phyloP scores from a whole-genome alignment of 2,113 vertebrate species.

The Amblyopsis rosae region DNA sequence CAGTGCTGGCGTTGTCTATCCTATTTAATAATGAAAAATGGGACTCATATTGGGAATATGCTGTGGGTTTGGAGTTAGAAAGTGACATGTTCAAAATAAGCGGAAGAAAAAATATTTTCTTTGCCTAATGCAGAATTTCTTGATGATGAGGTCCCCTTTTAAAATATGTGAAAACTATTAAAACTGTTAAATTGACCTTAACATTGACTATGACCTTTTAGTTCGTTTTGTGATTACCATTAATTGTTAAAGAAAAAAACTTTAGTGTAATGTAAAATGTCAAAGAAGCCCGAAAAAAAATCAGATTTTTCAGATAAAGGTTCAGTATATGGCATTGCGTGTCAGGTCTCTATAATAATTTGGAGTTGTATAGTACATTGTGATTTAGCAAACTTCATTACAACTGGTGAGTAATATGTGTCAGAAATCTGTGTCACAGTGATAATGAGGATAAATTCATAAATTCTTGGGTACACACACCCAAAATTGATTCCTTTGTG shows the following conservation, averaged over 20 bases:
- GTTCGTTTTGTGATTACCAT: slow-evolving; percentile 32
- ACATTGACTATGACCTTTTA: slow-evolving; percentile 33
- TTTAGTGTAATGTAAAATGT: too few relatives aligned
- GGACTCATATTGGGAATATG: slow-evolving; percentile 34
- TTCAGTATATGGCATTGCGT: not conserved
- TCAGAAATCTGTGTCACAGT: slow-evolving; percentile 1
- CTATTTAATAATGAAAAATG: slow-evolving; percentile 63
- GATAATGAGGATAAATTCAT: slow-evolving; percentile 46
- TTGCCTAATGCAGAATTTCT: slow-evolving; percentile 24
- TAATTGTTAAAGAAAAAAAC: slow-evolving; percentile 11
- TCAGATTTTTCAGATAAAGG: too few relatives aligned
- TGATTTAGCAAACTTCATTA: slow-evolving; percentile 8
- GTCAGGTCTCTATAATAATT: slow-evolving; percentile 1
- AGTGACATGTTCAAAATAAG: slow-evolving; percentile 37
- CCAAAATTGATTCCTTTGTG: slow-evolving; percentile 22
- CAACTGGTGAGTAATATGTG: slow-evolving; percentile 21
- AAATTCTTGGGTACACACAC: slow-evolving; percentile 7
- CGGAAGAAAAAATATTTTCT: slow-evolving; percentile 25
- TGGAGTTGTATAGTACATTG: not conserved
- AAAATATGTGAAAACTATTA: slow-evolving; percentile 20
- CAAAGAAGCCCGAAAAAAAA: too few relatives aligned
- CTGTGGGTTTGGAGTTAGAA: slow-evolving; percentile 35
- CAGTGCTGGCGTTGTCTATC: slow-evolving; percentile 24
- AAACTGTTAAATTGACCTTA: slow-evolving; percentile 26
- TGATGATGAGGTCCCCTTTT: slow-evolving; percentile 31